Conservation (phyloP, 2,888 invertebrate genomes). For the Limnephilus rhombicus region DNA sequence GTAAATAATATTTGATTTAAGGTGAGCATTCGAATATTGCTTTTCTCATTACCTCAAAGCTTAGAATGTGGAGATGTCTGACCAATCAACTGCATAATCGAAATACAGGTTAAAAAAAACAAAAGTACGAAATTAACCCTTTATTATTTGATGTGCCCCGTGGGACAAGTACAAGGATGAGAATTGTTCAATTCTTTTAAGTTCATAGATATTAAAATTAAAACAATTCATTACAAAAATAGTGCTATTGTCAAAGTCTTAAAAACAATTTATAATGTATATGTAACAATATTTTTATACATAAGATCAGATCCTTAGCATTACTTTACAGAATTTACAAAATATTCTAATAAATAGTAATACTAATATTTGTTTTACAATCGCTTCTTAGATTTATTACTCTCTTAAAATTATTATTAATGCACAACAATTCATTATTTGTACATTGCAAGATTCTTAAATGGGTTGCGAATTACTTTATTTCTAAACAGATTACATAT, state of each 20-base stretch:
- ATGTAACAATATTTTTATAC: conserved; percentile 32
- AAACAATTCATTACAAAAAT: conserved; percentile 60
- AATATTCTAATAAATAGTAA: conserved; percentile 47
- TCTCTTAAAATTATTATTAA: conserved; percentile 34
- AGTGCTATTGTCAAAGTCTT: conserved; percentile 61
- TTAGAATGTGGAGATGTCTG: too few relatives aligned
- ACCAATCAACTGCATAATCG: too few relatives aligned
- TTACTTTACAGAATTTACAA: conserved; percentile 36
- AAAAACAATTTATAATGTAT: conserved; percentile 47
- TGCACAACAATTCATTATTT: conserved; percentile 40
- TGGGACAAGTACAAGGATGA: conserved; percentile 20
- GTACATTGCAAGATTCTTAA: conserved; percentile 25
- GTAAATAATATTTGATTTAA: too few relatives aligned
- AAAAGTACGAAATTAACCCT: conserved; percentile 25
- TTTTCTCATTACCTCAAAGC: too few relatives aligned
- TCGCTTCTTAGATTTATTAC: conserved; percentile 1
- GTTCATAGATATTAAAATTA: conserved; percentile 25
- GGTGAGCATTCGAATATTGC: too few relatives aligned
- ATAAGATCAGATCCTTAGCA: conserved; percentile 44
- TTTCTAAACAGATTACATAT: neutral
- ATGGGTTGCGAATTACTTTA: neutral
- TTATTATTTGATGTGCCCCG: conserved; percentile 14
- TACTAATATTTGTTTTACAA: conserved; percentile 38
- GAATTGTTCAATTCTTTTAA: neutral
- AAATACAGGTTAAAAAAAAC: neutral